Evolutionary conservation across 1,140 invertebrate genomes (phyloP).

Genomic region (Telenomus remus): DNA sequence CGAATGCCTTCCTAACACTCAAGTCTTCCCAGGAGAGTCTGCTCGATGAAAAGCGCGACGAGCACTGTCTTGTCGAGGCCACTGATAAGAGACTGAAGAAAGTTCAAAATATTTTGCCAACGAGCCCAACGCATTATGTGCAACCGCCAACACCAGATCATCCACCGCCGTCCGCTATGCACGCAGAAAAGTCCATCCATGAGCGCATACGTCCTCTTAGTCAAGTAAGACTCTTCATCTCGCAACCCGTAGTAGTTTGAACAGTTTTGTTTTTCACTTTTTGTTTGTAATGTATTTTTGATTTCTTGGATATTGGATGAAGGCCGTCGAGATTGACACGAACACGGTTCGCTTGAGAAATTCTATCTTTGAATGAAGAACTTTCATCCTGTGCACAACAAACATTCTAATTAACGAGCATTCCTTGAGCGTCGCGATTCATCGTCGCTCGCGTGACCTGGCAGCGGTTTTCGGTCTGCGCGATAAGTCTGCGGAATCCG

Average conservation of each 20-base stretch:
- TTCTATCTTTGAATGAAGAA: too few relatives aligned
- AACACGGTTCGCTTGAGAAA: too few relatives aligned
- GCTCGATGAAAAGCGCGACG: slow-evolving; percentile 76
- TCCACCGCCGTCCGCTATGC: slow-evolving; percentile 92
- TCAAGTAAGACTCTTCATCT: slow-evolving; percentile 71
- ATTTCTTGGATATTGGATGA: too few relatives aligned
- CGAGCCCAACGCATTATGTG: slow-evolving; percentile 90
- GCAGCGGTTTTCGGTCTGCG: slow-evolving; percentile 30
- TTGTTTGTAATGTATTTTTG: too few relatives aligned
- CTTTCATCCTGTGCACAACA: background rate
- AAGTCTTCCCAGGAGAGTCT: slow-evolving; percentile 81
- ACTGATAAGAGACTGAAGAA: slow-evolving; percentile 69
- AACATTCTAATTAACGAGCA: slow-evolving; percentile 31
- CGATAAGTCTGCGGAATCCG: slow-evolving; percentile 50
- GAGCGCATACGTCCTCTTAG: slow-evolving; percentile 91
- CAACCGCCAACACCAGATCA: slow-evolving; percentile 96
- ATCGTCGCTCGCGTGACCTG: slow-evolving; percentile 26
- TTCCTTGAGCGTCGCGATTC: slow-evolving; percentile 13
- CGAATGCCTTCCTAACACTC: slow-evolving; percentile 78
- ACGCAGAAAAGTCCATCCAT: slow-evolving; percentile 92
- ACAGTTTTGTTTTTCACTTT: too few relatives aligned
- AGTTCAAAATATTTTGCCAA: slow-evolving; percentile 78
- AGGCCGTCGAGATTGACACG: too few relatives aligned
- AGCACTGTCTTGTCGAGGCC: slow-evolving; percentile 66
- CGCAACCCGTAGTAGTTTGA: too few relatives aligned